Evolutionary conservation across 2,113 vertebrate genomes (phyloP).

Genomic region (Prunella fulvescens): DNA sequence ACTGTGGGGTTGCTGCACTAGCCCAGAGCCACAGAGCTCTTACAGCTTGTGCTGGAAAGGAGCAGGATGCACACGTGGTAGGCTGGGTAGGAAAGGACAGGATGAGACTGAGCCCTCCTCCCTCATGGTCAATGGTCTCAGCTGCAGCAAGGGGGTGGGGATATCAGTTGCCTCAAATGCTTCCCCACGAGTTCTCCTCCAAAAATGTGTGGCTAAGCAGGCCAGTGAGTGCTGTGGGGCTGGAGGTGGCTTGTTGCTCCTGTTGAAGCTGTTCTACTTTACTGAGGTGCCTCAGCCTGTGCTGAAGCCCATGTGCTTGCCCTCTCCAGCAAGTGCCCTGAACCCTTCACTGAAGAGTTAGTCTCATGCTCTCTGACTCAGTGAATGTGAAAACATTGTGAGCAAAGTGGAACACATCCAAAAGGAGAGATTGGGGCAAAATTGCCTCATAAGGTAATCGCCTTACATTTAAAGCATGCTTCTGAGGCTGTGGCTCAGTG

Average conservation of each 20-base stretch:
- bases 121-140: background rate
- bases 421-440: background rate
- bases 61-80: fast-evolving
- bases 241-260: background rate
- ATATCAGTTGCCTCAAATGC: background rate
- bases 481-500: background rate
- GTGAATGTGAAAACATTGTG: background rate
- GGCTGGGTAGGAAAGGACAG: background rate
- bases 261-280: background rate
- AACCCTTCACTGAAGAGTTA: background rate
- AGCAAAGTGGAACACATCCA: slow-evolving; percentile 4
- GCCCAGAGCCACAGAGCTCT: background rate
- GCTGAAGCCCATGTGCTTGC: background rate
- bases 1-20: background rate
- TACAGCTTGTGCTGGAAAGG: background rate
- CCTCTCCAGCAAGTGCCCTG: background rate
- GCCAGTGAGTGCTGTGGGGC: background rate
- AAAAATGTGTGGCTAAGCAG: background rate
- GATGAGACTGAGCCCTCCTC: background rate
- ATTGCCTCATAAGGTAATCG: slow-evolving; percentile 26
- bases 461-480: background rate
- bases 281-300: background rate
- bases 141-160: background rate
- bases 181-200: background rate
- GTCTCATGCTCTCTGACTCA: background rate